Percentiles rank a stretch among this genome's conserved stretches.
phyloP scores from a whole-genome alignment of 2,113 vertebrate genomes.

The Rhinopomastus cyanomelas region DNA sequence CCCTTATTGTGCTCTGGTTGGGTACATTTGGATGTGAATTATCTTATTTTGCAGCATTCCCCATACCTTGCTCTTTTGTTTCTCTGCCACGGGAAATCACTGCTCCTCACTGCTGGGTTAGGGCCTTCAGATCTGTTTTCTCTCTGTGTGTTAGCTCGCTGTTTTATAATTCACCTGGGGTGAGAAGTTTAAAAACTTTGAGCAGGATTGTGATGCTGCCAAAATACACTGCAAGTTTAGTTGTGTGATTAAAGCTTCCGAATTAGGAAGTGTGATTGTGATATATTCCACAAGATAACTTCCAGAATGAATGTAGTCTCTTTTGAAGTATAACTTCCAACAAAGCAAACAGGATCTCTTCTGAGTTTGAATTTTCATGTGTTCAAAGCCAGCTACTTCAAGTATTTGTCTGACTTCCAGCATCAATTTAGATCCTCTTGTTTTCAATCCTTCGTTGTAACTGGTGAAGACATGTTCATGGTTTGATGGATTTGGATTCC shows the following conservation, averaged over 20 bases:
- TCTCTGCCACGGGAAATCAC: neutral
- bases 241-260: neutral
- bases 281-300: neutral
- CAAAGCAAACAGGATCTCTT: neutral
- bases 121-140: neutral
- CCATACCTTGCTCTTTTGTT: neutral
- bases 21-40: neutral
- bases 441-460: neutral
- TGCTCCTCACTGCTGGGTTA: neutral
- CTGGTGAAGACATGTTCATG: neutral
- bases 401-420: neutral
- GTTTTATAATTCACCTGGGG: neutral
- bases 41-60: neutral
- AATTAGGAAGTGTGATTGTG: neutral
- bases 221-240: neutral
- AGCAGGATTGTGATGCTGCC: neutral
- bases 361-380: accelerated
- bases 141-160: accelerated
- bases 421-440: neutral
- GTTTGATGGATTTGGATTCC: neutral
- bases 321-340: neutral
- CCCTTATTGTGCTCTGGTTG: neutral
- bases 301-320: neutral
- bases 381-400: neutral
- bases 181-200: neutral